Percentiles rank a stretch among this genome's conserved stretches.
Conservation (phyloP, 2,113 vertebrate species). For the Atherinomorus stipes region DNA sequence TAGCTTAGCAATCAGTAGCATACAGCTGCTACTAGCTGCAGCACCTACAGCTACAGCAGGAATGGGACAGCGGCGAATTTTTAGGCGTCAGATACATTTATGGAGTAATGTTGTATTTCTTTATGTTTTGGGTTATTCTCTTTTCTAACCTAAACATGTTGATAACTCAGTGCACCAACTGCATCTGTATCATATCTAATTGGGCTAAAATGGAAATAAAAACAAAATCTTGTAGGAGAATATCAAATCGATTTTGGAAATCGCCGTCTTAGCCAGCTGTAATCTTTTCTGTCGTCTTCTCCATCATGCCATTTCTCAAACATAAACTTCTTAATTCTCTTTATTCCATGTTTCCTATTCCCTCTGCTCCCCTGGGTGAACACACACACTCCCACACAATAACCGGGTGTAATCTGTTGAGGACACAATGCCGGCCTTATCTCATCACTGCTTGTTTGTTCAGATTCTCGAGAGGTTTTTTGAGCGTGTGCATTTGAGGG, state of each 20-base stretch:
- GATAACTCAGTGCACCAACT: too few species aligned
- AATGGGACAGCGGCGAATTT: too few species aligned
- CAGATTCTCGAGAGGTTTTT: conserved; percentile 44
- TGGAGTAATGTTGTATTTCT: too few species aligned
- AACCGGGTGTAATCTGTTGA: conserved; percentile 31
- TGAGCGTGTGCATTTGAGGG: not conserved
- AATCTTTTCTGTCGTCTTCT: not conserved
- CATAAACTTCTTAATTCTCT: conserved; percentile 3
- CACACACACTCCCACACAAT: conserved; percentile 6
- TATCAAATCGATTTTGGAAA: not conserved
- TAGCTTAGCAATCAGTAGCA: too few species aligned
- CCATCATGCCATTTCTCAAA: not conserved
- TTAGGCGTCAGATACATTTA: too few species aligned
- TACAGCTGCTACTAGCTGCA: too few species aligned
- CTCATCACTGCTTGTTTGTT: conserved; percentile 63
- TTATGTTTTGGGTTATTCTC: too few species aligned
- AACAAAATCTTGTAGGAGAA: not conserved
- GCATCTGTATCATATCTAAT: not conserved
- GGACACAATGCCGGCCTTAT: conserved; percentile 39
- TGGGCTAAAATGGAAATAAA: not conserved
- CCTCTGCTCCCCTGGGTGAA: not conserved
- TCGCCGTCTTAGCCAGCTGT: too few species aligned
- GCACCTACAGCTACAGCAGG: too few species aligned
- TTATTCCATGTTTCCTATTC: not conserved
- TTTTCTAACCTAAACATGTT: too few species aligned